Percentiles rank a stretch among this genome's conserved stretches.
Conservation (phyloP, 1,140 invertebrate species). For the Eurosta solidaginis region DNA sequence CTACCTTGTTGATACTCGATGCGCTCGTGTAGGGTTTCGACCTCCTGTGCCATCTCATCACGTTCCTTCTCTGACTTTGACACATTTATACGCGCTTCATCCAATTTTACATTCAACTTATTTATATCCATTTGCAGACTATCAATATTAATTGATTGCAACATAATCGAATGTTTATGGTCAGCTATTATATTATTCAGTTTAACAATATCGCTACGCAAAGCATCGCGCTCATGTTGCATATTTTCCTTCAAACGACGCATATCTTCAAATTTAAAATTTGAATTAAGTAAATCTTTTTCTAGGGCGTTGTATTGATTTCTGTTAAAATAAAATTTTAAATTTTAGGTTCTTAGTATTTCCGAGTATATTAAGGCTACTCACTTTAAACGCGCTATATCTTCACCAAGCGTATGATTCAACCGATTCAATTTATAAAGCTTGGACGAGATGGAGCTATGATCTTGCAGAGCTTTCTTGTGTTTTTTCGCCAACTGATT, state of each 20-base stretch:
- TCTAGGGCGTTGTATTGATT: constrained; percentile 38
- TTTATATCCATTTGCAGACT: constrained; percentile 45
- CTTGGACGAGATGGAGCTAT: constrained; percentile 25
- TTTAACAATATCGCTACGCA: constrained; percentile 46
- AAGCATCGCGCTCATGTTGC: constrained; percentile 43
- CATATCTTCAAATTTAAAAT: constrained; percentile 41
- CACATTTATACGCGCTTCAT: constrained; percentile 44
- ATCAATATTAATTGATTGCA: constrained; percentile 44
- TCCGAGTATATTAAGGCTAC: not conserved
- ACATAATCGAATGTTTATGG: constrained; percentile 43
- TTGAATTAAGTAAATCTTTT: constrained; percentile 45
- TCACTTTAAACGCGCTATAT: constrained; percentile 32
- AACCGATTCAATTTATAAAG: constrained; percentile 34
- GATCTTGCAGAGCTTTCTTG: constrained; percentile 34
- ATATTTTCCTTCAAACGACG: constrained; percentile 43
- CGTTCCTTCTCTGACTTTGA: constrained; percentile 46
- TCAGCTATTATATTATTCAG: constrained; percentile 47
- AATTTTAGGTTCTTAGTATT: no score
- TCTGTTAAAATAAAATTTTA: not conserved
- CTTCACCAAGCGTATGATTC: constrained; percentile 31
- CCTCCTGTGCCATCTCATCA: constrained; percentile 50
- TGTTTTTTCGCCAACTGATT: constrained; percentile 30
- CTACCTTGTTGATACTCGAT: constrained; percentile 47
- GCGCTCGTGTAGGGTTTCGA: constrained; percentile 44
- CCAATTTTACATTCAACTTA: constrained; percentile 46